phyloP scores from a whole-genome alignment of 2,888 invertebrate species.

The Sipha maydis region DNA sequence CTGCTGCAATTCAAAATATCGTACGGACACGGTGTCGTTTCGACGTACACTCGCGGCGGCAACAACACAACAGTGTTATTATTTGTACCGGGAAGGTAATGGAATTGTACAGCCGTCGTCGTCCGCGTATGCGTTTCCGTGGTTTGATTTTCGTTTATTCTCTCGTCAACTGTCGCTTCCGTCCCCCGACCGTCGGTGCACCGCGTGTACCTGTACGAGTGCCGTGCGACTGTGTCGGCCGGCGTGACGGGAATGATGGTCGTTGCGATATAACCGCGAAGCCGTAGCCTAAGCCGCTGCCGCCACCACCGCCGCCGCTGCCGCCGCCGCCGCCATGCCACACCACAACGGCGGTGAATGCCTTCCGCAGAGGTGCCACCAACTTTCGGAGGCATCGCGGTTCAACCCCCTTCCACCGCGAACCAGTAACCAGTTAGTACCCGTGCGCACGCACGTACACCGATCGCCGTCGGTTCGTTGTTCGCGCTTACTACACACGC shows the following conservation, averaged over 20 bases:
- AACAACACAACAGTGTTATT: too few species aligned
- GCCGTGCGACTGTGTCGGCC: background rate
- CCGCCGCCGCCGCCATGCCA: background rate
- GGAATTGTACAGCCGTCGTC: too few species aligned
- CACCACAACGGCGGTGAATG: background rate
- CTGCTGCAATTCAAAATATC: too few species aligned
- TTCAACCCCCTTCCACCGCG: background rate
- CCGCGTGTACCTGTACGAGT: background rate
- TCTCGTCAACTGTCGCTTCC: background rate
- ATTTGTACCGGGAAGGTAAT: too few species aligned
- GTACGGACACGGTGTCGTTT: too few species aligned
- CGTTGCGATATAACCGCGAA: background rate
- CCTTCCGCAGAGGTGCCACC: background rate
- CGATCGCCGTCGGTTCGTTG: too few species aligned
- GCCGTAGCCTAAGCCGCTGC: background rate
- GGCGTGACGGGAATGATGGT: background rate
- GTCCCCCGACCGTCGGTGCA: background rate
- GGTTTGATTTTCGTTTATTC: background rate
- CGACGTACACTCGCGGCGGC: too few species aligned
- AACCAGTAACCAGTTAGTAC: too few species aligned
- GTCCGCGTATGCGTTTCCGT: background rate
- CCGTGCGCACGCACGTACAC: background rate
- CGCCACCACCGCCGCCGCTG: too few species aligned
- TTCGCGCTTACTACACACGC: too few species aligned
- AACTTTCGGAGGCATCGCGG: background rate